Evolutionary conservation across 1,140 invertebrate species (phyloP).

Genomic region (Lordiphosa collinella): DNA sequence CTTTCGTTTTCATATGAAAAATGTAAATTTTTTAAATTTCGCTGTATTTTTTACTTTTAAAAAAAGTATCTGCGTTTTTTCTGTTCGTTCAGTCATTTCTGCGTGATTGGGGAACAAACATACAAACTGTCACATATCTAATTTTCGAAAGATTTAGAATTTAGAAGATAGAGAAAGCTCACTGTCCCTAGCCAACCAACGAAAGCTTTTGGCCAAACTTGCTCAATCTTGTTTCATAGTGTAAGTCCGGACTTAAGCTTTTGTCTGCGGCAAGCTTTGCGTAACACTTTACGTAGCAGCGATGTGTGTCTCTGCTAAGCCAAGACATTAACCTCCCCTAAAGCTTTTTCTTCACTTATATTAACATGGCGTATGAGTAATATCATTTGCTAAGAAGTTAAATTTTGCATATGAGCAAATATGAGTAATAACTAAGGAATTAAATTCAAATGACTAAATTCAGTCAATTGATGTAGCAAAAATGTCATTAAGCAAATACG

Average conservation of each 20-base stretch:
- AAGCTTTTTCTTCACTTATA: slow-evolving; percentile 10
- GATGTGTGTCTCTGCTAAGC: not conserved
- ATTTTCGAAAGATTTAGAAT: too few species aligned
- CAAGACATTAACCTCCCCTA: too few species aligned
- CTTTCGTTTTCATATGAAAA: too few species aligned
- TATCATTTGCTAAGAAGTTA: slow-evolving; percentile 6
- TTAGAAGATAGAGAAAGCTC: too few species aligned
- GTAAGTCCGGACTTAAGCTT: not conserved
- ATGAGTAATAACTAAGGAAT: slow-evolving; percentile 29
- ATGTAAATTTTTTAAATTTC: too few species aligned
- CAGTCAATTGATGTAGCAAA: slow-evolving; percentile 10
- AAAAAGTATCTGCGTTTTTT: too few species aligned
- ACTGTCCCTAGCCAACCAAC: too few species aligned
- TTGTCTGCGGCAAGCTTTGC: not conserved
- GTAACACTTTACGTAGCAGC: not conserved
- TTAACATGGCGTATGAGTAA: slow-evolving; percentile 35
- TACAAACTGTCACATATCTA: too few species aligned
- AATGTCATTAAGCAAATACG: slow-evolving; percentile 6
- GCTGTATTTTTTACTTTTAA: too few species aligned
- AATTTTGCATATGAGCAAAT: slow-evolving; percentile 24
- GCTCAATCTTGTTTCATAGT: not conserved
- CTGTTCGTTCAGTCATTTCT: too few species aligned
- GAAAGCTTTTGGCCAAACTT: not conserved
- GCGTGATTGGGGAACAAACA: too few species aligned
- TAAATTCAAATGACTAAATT: slow-evolving; percentile 12